Evolutionary conservation across 2,113 vertebrate species (phyloP).

Genomic region (Burhinus oedicnemus): DNA sequence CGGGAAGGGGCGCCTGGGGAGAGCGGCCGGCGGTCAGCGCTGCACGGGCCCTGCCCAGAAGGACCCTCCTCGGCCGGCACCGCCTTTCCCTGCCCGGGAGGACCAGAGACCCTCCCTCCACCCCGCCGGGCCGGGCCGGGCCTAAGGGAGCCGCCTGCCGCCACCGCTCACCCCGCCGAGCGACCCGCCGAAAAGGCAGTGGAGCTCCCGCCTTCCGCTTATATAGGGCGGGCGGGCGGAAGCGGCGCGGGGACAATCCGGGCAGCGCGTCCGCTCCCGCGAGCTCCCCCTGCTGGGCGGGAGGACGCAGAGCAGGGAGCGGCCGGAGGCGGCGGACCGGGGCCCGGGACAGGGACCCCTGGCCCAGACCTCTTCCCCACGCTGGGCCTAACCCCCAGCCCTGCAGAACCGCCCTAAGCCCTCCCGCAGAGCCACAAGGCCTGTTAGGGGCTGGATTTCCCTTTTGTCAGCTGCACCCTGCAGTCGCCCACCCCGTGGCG

Average conservation of each 20-base stretch:
- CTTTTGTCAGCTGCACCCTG: background rate
- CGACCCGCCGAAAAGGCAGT: fast-evolving
- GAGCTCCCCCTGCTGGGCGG: fast-evolving
- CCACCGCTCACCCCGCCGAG: fast-evolving
- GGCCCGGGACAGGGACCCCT: background rate
- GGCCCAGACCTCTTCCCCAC: no score
- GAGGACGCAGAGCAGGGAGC: background rate
- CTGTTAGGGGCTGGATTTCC: fast-evolving
- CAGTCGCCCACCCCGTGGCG: fast-evolving
- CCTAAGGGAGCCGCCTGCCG: fast-evolving
- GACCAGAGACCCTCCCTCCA: no score
- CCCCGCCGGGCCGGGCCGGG: background rate
- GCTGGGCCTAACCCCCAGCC: no score
- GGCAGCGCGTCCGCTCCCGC: fast-evolving
- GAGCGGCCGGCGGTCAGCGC: background rate
- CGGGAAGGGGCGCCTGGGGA: background rate
- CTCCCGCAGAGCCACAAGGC: fast-evolving
- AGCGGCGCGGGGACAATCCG: fast-evolving
- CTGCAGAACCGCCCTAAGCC: background rate
- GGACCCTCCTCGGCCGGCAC: background rate
- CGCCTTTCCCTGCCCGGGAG: no score
- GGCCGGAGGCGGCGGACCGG: fast-evolving
- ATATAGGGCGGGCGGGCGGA: background rate
- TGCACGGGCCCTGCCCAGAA: background rate
- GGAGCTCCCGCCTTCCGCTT: fast-evolving